A percentile compares a stretch with the other conserved stretches of the same genome.
Conservation (phyloP, 2,888 invertebrate genomes). For the Hymenopus coronatus region DNA sequence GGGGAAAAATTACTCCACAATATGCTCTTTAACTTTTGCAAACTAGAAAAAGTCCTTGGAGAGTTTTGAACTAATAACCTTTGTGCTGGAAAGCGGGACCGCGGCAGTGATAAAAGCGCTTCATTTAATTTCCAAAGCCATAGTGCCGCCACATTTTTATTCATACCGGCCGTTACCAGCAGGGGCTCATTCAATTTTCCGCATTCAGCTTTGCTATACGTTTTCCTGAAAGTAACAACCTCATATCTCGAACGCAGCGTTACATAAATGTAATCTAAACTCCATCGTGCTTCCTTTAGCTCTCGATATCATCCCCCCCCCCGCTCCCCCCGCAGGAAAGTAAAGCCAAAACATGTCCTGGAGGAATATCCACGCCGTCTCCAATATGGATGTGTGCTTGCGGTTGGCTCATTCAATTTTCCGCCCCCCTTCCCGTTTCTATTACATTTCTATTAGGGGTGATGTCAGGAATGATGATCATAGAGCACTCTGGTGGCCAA, state of each 20-base stretch:
- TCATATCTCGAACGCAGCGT: neutral
- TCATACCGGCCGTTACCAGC: neutral
- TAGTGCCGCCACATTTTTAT: neutral
- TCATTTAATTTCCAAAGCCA: neutral
- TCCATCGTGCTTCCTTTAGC: neutral
- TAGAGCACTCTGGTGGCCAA: neutral
- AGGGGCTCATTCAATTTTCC: neutral
- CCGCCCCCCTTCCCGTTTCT: conserved; percentile 33
- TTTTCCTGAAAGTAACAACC: neutral
- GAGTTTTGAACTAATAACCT: too few species aligned
- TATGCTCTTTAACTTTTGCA: too few species aligned
- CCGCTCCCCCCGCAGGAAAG: neutral
- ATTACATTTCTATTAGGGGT: conserved; percentile 34
- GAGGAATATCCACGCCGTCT: neutral
- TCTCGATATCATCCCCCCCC: neutral
- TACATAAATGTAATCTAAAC: neutral
- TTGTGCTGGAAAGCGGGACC: neutral
- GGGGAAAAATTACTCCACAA: too few species aligned
- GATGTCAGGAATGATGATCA: conserved; percentile 23
- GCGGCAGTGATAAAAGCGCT: neutral
- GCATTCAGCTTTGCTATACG: neutral
- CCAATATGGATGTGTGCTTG: neutral
- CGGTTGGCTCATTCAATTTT: conserved; percentile 32
- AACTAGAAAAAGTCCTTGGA: too few species aligned
- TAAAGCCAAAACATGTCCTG: neutral